Percentiles rank a stretch among this genome's conserved stretches.
Evolutionary conservation across 2,113 vertebrate genomes (phyloP).

Genomic region (Todiramphus saurophagus): DNA sequence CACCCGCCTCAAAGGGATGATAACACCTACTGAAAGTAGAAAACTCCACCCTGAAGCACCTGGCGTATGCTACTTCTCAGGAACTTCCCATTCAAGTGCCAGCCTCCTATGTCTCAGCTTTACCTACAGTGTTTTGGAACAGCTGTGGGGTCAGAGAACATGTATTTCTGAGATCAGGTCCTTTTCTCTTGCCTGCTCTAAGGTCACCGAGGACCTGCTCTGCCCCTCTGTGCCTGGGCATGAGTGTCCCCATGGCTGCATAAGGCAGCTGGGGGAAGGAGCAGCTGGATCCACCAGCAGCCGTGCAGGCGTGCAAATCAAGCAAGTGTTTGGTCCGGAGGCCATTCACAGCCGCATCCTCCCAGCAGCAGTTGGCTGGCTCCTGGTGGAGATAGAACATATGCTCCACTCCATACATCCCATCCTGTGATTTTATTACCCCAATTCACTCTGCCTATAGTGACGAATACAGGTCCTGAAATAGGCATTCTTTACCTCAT

Average conservation of each 20-base stretch:
- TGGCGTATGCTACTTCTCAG: background rate
- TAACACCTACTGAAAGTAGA: background rate
- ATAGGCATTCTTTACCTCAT: background rate
- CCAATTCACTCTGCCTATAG: background rate
- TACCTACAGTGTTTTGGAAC: background rate
- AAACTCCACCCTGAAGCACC: background rate
- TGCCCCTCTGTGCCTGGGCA: background rate
- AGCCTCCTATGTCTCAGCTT: background rate
- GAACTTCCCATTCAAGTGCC: background rate
- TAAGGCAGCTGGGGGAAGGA: background rate
- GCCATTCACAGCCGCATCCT: conserved; percentile 28
- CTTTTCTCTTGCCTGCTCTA: background rate
- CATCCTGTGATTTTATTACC: background rate
- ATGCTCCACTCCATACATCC: conserved; percentile 29
- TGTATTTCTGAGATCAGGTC: background rate
- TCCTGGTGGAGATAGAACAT: conserved; percentile 14
- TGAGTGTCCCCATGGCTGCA: background rate
- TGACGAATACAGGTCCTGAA: background rate
- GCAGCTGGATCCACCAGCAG: conserved; percentile 61
- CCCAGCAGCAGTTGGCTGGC: conserved; percentile 37
- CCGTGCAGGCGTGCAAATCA: conserved; percentile 2
- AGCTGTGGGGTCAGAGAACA: background rate
- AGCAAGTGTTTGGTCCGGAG: conserved; percentile 50
- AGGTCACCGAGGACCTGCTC: background rate
- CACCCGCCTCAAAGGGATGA: background rate